Conservation (phyloP, 2,113 vertebrate genomes). For the Ginglymostoma cirratum region DNA sequence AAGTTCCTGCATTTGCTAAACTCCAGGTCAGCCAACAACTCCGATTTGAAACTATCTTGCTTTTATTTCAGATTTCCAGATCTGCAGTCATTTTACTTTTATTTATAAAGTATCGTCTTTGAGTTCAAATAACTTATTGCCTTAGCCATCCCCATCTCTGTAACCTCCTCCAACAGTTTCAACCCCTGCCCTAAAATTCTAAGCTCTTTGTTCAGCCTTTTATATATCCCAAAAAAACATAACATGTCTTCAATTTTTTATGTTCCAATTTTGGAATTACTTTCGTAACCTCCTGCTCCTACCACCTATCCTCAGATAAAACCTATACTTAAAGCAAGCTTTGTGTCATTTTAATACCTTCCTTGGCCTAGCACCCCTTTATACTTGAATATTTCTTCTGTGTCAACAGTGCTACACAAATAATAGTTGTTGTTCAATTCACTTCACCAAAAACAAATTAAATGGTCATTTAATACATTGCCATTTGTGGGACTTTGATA, state of each 20-base stretch:
- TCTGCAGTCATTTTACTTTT: no score
- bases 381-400: background rate
- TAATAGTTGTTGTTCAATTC: background rate
- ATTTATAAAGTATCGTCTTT: no score
- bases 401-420: background rate
- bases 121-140: no score
- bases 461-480: background rate
- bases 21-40: no score
- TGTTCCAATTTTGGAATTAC: background rate
- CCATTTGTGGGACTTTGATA: background rate
- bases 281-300: background rate
- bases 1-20: no score
- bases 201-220: no score
- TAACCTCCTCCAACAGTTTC: no score
- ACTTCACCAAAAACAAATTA: background rate
- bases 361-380: background rate
- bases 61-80: no score
- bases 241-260: background rate
- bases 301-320: background rate
- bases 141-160: no score
- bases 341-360: background rate
- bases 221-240: background rate
- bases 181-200: no score
- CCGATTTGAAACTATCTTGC: no score
- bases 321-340: background rate